Base-by-base conservation (phyloP, 2,113 vertebrate species). In the Rissa tridactyla region DNA sequence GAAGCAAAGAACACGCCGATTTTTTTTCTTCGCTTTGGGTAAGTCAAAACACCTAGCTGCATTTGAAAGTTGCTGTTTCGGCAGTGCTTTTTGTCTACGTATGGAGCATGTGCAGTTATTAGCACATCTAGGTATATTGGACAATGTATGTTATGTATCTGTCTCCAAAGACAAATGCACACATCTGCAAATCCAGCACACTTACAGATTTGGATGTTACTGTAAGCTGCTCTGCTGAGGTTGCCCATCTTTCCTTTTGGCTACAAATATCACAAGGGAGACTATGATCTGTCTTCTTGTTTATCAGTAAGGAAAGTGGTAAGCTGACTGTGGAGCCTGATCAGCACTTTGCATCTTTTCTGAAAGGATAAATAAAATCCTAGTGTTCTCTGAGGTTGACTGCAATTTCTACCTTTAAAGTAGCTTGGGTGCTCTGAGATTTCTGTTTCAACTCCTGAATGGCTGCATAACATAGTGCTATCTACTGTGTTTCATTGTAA, bases 291-390 rank as follows among this genome's bases (percentile, higher is more conserved):
- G 71, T 71, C 88, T 96, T 98, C 95, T 96, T 96, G 76, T 97
- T 97, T 96, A 92, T 97, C 94, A 90, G 8, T 94, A 96, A 96
- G 96, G 94, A 97, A 96, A 96, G 42, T 89, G 83, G 92, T 94
- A 96, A 96, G 62, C 84, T 90, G 86, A 79, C 80, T 77, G 90
- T 86, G 93, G 91, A 94, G 83, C 86, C 97, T 97, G 94, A 97
- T 95, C 94, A 96, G 86, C 86, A 92, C 90, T 97, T 97, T 88
- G 89, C 83, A 91, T 93, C 92, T 93, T 97, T 97, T 97, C 94
- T 96, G 97, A 98, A 98, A 96, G 88, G 91, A 93, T 96, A 97
- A 97, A 96, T 93, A 97, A 97, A 96, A 96, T 96, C 94, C 84
- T 94, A 79, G 80, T 96, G 96, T 96, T 97, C 96, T 98, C 93